phyloP scores from a whole-genome alignment of 2,797 vertebrate genomes.

The Malacoctenus gilli region DNA sequence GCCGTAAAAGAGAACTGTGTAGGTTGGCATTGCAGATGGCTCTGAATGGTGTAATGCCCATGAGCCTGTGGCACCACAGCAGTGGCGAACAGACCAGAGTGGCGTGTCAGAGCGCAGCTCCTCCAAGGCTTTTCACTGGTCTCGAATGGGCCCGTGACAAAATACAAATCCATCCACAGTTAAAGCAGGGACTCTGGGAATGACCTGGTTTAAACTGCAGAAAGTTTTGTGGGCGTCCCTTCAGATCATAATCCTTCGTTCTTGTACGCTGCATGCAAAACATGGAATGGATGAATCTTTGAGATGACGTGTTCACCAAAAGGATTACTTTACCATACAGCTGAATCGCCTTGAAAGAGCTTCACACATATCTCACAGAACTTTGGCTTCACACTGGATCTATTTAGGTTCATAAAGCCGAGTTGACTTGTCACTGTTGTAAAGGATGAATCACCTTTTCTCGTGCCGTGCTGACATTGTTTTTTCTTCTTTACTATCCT shows the following conservation, averaged over 20 bases:
- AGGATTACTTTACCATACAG: too few relatives aligned
- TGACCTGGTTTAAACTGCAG: neutral
- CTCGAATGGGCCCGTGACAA: neutral
- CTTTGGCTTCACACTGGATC: too few relatives aligned
- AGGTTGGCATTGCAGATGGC: neutral
- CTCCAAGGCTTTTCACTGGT: neutral
- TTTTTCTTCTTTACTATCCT: too few relatives aligned
- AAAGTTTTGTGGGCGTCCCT: neutral
- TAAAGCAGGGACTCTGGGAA: neutral
- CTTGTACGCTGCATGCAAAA: neutral
- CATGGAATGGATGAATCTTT: neutral
- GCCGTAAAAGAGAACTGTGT: neutral
- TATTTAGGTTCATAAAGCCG: too few relatives aligned
- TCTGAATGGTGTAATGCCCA: conserved; percentile 4
- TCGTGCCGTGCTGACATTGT: too few relatives aligned
- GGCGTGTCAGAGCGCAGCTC: neutral
- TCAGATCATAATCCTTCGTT: neutral
- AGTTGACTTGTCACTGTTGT: too few relatives aligned
- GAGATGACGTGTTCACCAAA: too few relatives aligned
- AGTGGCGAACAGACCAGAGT: neutral
- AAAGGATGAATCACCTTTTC: too few relatives aligned
- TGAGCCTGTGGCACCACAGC: neutral
- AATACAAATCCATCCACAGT: neutral
- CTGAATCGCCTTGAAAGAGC: too few relatives aligned
- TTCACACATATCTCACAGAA: too few relatives aligned